Evolutionary conservation across 2,888 invertebrate species (phyloP), one percentile per base, ranked within the genome.

Genomic region (Dolichomitus sp.): DNA sequence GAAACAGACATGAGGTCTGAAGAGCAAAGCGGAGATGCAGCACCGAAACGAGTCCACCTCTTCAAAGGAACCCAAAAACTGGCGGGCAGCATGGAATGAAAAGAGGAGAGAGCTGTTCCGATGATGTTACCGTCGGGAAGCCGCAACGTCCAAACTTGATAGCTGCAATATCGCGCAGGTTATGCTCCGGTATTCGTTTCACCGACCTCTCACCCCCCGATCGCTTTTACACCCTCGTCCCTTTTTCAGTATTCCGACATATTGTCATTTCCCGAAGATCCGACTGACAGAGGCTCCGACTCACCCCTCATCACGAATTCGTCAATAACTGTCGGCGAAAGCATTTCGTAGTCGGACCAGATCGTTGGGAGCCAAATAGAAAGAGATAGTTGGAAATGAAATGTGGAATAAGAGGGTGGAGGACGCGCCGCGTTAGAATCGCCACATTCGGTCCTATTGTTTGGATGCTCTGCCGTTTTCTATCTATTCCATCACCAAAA

Each of bases 61-160:
- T 79, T 80, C 80, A 84, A 80, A 80, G 63, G 69, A 48, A 63
- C 65, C 65, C 73, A 80, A 77, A 75, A 83, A 77, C 73, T 61
- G 73, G 68, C 72, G 72, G 52, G 30, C 37, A 59, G 57, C 23
- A 42, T 6, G 37, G 42, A 59, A 23, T 40, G 65, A 45, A 59
- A 59, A 75, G 69, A 27, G 23, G 33, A 50, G 45, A 50, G 50
- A 78, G 52, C 57, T 57, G 59, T 81, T 70, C 63, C 59, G 68
- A 82, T 78, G 70, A 70, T 77, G 65, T 23, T 54, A 27, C 42
- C 57, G 52, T 76, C 75, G 72, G 33, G 54, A 78, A 78, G 63
- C 77, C 77, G 70, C 77, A 70, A 61, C 69, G 57, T 54, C 45
- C 68, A 42, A 42, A 30, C 57, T 27, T 42, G 72, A 69, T 79